A percentile compares a stretch with the other conserved stretches of the same genome.
Conservation (phyloP, 2,113 vertebrate genomes). For the Lepidothrix coronata region DNA sequence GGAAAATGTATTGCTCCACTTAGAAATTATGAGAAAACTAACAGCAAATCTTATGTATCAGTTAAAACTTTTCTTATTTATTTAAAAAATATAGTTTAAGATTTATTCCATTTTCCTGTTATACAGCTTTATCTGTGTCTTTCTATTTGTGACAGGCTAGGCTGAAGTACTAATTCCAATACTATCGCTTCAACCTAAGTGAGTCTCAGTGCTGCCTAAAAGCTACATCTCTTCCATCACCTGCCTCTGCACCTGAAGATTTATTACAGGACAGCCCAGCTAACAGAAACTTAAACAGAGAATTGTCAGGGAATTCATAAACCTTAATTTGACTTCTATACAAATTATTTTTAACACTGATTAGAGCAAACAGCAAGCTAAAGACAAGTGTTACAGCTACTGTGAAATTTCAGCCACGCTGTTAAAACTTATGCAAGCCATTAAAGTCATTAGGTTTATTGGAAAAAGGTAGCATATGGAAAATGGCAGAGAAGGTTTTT, state of each 20-base stretch:
- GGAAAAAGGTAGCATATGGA: not conserved
- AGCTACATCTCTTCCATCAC: not conserved
- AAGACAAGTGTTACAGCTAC: not conserved
- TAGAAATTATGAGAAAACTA: not conserved
- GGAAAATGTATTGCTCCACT: not conserved
- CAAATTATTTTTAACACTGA: not conserved
- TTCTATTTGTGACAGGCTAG: not conserved
- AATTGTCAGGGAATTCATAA: not conserved
- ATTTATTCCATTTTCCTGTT: not conserved
- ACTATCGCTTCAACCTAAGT: not conserved
- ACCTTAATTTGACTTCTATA: not conserved
- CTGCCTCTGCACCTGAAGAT: not conserved
- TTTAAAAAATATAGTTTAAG: not conserved
- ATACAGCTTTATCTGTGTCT: not conserved
- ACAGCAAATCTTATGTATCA: not conserved
- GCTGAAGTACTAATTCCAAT: not conserved
- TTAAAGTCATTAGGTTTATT: not conserved
- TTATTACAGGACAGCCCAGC: not conserved
- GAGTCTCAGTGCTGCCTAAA: not conserved
- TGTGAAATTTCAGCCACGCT: not conserved
- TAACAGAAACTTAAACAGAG: not conserved
- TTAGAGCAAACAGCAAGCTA: not conserved
- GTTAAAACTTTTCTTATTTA: not conserved
- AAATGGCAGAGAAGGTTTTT: not conserved
- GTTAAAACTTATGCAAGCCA: not conserved